phyloP scores from a whole-genome alignment of 2,888 invertebrate species.

The Synanthedon tipuliformis region DNA sequence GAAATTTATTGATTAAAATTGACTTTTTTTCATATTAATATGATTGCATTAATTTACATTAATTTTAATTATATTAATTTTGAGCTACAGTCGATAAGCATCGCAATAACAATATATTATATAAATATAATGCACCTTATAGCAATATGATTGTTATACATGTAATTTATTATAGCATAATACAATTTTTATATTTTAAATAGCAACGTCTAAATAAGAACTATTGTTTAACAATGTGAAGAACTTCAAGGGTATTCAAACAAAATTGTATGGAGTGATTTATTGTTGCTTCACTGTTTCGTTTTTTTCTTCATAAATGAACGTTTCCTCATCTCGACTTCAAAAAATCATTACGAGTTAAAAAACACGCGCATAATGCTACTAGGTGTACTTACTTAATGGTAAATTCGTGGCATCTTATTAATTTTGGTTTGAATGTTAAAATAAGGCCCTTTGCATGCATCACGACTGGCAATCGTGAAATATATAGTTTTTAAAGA shows the following conservation, averaged over 20 bases:
- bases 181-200: neutral
- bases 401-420: conserved; percentile 32
- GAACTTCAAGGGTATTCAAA: conserved; percentile 3
- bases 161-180: too few relatives aligned
- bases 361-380: neutral
- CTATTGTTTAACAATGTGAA: conserved; percentile 1
- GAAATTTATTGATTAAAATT: too few relatives aligned
- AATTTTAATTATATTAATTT: too few relatives aligned
- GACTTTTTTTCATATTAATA: too few relatives aligned
- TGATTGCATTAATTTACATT: too few relatives aligned
- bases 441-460: neutral
- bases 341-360: conserved; percentile 22
- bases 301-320: conserved; percentile 20
- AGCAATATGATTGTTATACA: too few relatives aligned
- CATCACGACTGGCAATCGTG: neutral
- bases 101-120: too few relatives aligned
- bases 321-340: conserved; percentile 29
- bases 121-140: too few relatives aligned
- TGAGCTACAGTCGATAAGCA: too few relatives aligned
- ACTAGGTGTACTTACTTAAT: conserved; percentile 10
- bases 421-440: neutral
- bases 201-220: neutral
- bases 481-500: neutral
- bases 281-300: conserved; percentile 14
- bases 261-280: conserved; percentile 18